Evolutionary conservation across 1,140 invertebrate genomes (phyloP), one percentile per base, ranked within the genome.

Genomic region (Lycorma delicatula): DNA sequence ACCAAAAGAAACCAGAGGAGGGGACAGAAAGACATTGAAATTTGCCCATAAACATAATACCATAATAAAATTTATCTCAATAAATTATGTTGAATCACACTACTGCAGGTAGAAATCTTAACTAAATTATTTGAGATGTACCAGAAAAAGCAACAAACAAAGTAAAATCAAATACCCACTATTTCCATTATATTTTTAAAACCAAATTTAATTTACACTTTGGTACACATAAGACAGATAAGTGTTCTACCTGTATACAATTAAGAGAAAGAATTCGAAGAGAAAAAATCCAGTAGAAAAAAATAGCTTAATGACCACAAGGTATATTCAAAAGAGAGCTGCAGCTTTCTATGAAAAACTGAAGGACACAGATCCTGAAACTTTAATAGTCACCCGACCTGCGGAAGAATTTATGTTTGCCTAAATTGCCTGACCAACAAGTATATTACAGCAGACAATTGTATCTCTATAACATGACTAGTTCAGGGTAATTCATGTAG

Each of bases 381-480:
- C 23, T 11, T 16, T 44, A 44, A n/a, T n/a, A n/a, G 13, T 38
- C 36, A n/a, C 20, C 20, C 20, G 36, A 38, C 36, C 13, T 38
- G 36, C 58, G 56, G 26, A 59, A 54, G 61, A 48, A 61, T 60
- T 48, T 60, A 9, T 26, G 56, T 26, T 34, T 61, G 20, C 59
- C 59, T 12, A 61, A 61, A 47, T 31, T 60, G 11, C 46, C 56
- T 3, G 59, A 61, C 41, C 59, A 61, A 44, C n/a, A 25, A n/a
- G 59, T 59, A 38, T 60, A 60, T 34, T 61, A 60, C 41, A 12
- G 31, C 4, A 54, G 59, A 31, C 59, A 61, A 47, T 6, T 60
- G 26, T 61, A 58, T 38, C 34, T 60, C 13, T 61, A 60, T 41
- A 61, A 61, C 38, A 61, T 59, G 22, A 60, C 58, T 27, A 12